Percentiles rank a stretch among this genome's conserved stretches.
These are phyloP conservation scores for Ecliptopera silaceata DNA, from an alignment of 2,888 invertebrate genomes.

Conservation along the genomic window DNA sequence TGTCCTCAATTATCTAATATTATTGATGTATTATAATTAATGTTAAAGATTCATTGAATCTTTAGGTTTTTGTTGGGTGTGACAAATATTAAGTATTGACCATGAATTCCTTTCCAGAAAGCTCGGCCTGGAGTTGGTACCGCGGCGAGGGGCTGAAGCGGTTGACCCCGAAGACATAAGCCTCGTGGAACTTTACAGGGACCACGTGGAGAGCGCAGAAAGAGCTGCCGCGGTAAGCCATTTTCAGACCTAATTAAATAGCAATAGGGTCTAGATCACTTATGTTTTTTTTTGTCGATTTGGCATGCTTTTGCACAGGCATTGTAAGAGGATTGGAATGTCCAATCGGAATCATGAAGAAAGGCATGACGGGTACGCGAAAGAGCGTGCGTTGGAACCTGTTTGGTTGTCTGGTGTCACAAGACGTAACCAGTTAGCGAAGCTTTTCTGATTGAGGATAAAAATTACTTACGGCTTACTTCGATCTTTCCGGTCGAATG, in stretches of 20 bases:
- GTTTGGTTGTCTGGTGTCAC: slow-evolving; percentile 33
- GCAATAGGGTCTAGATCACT: slow-evolving; percentile 13
- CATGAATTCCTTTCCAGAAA: slow-evolving; percentile 85
- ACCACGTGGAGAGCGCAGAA: slow-evolving; percentile 89
- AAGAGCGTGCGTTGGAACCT: slow-evolving; percentile 32
- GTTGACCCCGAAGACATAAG: slow-evolving; percentile 96
- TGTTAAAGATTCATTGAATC: background rate
- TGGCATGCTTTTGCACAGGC: slow-evolving; percentile 32
- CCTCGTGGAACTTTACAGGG: slow-evolving; percentile 93
- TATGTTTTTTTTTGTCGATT: slow-evolving; percentile 22
- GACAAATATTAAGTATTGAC: background rate
- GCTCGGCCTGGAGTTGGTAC: slow-evolving; percentile 95
- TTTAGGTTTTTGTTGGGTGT: background rate
- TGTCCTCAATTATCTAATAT: too few species aligned
- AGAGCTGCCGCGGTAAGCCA: slow-evolving; percentile 87
- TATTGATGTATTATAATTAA: too few species aligned
- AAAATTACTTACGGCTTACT: slow-evolving; percentile 18
- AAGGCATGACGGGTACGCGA: slow-evolving; percentile 32
- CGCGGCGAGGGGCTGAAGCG: slow-evolving; percentile 93
- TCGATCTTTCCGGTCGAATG: slow-evolving; percentile 14
- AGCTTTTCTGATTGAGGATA: slow-evolving; percentile 26
- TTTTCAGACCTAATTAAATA: slow-evolving; percentile 1
- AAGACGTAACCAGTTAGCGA: slow-evolving; percentile 27
- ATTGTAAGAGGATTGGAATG: slow-evolving; percentile 39
- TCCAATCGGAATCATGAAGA: slow-evolving; percentile 30